Percentiles rank a stretch among this genome's conserved stretches.
Evolutionary conservation across 2,888 invertebrate species (phyloP).

Genomic region (Chouioia cunea): DNA sequence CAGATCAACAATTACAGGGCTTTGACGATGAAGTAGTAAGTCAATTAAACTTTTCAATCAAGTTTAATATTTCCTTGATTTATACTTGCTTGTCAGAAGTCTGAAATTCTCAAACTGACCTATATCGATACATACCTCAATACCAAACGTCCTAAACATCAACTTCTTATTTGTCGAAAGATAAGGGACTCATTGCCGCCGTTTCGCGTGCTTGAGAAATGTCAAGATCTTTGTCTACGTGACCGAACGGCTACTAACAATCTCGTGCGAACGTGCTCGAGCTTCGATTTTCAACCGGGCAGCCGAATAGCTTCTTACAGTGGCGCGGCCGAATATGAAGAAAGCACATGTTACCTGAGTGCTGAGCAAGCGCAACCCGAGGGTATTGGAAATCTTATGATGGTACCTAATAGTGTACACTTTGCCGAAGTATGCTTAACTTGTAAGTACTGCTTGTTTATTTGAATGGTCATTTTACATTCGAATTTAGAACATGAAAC

Average conservation of each 20-base stretch:
- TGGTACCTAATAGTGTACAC: constrained; percentile 90
- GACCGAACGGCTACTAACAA: constrained; percentile 84
- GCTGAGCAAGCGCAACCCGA: constrained; percentile 89
- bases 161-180: constrained; percentile 62
- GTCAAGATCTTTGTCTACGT: constrained; percentile 86
- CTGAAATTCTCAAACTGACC: constrained; percentile 7
- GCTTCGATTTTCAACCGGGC: constrained; percentile 92
- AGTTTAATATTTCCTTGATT: not conserved
- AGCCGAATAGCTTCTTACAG: constrained; percentile 86
- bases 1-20: constrained; percentile 90
- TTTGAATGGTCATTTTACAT: no score
- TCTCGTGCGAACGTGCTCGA: constrained; percentile 86
- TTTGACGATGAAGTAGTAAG: constrained; percentile 89
- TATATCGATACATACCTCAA: no score
- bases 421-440: constrained; percentile 91
- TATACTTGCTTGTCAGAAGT: not conserved
- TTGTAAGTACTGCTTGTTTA: constrained; percentile 85
- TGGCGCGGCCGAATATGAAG: constrained; percentile 85
- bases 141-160: not conserved
- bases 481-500: not conserved
- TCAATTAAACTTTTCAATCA: constrained; percentile 48
- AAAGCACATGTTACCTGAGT: constrained; percentile 88
- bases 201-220: constrained; percentile 88
- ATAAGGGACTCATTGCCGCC: constrained; percentile 86
- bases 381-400: constrained; percentile 89